Conservation (phyloP, 2,797 vertebrate species). For the Sparidentex hasta region DNA sequence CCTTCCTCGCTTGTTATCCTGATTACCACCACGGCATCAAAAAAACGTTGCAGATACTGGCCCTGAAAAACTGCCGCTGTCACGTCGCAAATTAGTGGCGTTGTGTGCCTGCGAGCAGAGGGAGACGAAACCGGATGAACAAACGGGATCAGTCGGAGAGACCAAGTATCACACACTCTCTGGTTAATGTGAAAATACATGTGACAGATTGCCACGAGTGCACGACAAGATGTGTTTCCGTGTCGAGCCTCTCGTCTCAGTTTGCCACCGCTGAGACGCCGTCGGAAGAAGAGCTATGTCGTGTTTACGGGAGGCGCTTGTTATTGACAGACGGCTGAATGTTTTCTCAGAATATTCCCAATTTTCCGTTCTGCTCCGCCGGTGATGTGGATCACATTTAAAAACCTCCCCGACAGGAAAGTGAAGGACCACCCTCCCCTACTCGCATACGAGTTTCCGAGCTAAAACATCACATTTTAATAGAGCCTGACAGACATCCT, state of each 20-base stretch:
- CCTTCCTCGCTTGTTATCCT: constrained; percentile 62
- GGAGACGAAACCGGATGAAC: constrained; percentile 40
- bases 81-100: constrained; percentile 46
- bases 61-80: constrained; percentile 52
- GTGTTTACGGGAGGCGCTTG: constrained; percentile 18
- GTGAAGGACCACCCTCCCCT: constrained; percentile 7
- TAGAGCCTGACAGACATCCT: constrained; percentile 20
- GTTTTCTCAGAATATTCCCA: neutral
- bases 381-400: constrained; percentile 5
- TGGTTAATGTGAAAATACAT: constrained; percentile 17
- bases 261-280: neutral
- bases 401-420: constrained; percentile 24
- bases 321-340: constrained; percentile 43
- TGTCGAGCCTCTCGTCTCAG: neutral
- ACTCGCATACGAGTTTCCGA: neutral
- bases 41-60: constrained; percentile 51
- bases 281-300: neutral
- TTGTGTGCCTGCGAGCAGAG: constrained; percentile 32
- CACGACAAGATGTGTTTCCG: neutral
- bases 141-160: constrained; percentile 36
- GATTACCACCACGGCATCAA: constrained; percentile 56
- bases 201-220: neutral
- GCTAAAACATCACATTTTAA: constrained; percentile 22
- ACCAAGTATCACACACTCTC: neutral
- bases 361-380: constrained; percentile 3